A percentile compares a stretch with the other conserved stretches of the same genome.
These are phyloP conservation scores for Bubalus kerabau DNA, from an alignment of 2,113 vertebrate genomes.

Conservation along the genomic window DNA sequence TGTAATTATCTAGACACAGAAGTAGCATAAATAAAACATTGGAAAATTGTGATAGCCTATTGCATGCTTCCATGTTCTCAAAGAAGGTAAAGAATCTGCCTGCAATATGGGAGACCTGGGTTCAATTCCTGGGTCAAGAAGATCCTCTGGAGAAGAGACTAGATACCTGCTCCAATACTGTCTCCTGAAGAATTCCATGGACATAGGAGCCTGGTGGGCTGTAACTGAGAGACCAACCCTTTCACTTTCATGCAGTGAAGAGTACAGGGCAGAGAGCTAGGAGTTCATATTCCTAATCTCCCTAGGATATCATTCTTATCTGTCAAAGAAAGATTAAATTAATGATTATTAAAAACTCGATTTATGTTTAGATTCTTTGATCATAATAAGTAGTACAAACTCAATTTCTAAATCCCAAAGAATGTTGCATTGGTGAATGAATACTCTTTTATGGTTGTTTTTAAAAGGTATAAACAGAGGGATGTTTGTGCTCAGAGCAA, in stretches of 20 bases:
- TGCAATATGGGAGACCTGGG: not conserved
- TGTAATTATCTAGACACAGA: not conserved
- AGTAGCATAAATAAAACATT: not conserved
- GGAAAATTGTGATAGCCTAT: not conserved
- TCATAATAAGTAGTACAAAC: not conserved
- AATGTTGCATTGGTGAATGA: not conserved
- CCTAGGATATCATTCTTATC: not conserved
- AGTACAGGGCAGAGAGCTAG: accelerated
- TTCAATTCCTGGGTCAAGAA: not conserved
- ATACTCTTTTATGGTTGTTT: not conserved
- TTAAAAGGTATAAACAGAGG: not conserved
- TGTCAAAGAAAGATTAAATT: not conserved
- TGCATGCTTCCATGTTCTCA: not conserved
- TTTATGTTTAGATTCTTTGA: not conserved
- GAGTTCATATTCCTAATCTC: not conserved
- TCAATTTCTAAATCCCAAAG: not conserved
- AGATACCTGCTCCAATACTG: not conserved
- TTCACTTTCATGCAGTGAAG: not conserved
- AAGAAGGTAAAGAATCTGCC: not conserved
- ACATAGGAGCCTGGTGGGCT: not conserved
- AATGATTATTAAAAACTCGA: not conserved
- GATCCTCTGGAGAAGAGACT: not conserved
- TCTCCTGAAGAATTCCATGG: not conserved
- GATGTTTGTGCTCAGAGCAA: conserved; percentile 6
- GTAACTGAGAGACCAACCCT: not conserved